Evolutionary conservation across 1,140 invertebrate species (phyloP).

Genomic region (Pomacea maculata): DNA sequence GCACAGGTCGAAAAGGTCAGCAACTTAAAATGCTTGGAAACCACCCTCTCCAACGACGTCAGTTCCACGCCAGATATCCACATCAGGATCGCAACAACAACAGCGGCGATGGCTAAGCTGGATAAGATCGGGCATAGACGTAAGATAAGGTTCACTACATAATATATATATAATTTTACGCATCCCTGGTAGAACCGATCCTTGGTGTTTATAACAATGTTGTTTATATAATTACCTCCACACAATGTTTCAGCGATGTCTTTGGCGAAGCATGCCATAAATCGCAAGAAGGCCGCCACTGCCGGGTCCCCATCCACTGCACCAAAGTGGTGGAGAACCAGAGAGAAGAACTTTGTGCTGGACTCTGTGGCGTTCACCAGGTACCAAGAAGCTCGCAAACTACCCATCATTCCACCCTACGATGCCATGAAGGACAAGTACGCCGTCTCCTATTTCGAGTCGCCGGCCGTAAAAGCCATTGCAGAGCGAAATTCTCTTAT

Average conservation of each 20-base stretch:
- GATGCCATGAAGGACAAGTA: conserved; percentile 49
- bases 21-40: too few species aligned
- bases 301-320: neutral
- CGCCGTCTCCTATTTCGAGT: conserved; percentile 54
- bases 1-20: too few species aligned
- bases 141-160: too few species aligned
- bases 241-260: neutral
- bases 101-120: too few species aligned
- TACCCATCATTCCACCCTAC: conserved; percentile 53
- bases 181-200: too few species aligned
- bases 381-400: neutral
- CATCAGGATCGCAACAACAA: neutral
- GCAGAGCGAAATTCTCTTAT: conserved; percentile 29
- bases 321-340: neutral
- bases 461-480: conserved; percentile 45
- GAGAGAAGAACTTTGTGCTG: conserved; percentile 10
- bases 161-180: too few species aligned
- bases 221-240: too few species aligned
- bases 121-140: too few species aligned
- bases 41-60: too few species aligned
- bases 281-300: neutral
- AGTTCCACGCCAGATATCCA: neutral
- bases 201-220: too few species aligned
- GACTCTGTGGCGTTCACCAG: neutral
- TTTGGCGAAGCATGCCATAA: neutral